Evolutionary conservation across 2,888 invertebrate genomes (phyloP), one percentile per base, ranked within the genome.

Genomic region (Acleris laterana): DNA sequence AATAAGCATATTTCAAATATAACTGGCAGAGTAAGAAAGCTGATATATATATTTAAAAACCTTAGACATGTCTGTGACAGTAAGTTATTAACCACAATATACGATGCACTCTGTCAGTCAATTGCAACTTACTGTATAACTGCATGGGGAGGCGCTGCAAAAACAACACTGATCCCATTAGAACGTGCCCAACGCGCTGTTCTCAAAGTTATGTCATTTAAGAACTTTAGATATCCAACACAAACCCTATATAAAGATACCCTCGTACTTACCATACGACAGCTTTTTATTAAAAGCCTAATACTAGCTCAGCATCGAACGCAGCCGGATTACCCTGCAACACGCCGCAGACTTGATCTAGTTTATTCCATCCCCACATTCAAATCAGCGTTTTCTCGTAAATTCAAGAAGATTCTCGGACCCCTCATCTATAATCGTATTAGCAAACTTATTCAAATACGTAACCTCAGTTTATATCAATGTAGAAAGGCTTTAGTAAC

Each of bases 41-140:
- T n/a, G n/a, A n/a, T n/a, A n/a, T n/a, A n/a, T n/a, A n/a, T 55
- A 19, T 55, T 38, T 4, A 55, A 55, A 38, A 55, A 55, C 3
- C 6, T 55, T 13, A 17, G 53, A 38, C 19, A 38, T 38, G 16
- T 55, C 11, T 38, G 38, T 38, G 53, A 55, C 19, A 13, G 7
- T 19, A 55, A 38, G 19, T 19, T 55, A 19, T 13, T 42, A 38
- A 32, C 4, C 7, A 19, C 38, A 9, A 38, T 55, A 13, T 55
- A 53, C 17, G 32, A 17, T 53, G 53, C 53, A 38, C 53, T 55
- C 3, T 55, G 53, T 55, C 53, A 55, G 20, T 55, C 53, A 5
- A 55, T 55, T 5, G 1, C 19, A 38, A 38, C 53, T 22, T 22
- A 22, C 3, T 22, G 22, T 22, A 22, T 22, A 0, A 22, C 22